Percentiles rank a stretch among this genome's conserved stretches.
phyloP scores from a whole-genome alignment of 2,797 vertebrate species.

The Acridotheres tristis region DNA sequence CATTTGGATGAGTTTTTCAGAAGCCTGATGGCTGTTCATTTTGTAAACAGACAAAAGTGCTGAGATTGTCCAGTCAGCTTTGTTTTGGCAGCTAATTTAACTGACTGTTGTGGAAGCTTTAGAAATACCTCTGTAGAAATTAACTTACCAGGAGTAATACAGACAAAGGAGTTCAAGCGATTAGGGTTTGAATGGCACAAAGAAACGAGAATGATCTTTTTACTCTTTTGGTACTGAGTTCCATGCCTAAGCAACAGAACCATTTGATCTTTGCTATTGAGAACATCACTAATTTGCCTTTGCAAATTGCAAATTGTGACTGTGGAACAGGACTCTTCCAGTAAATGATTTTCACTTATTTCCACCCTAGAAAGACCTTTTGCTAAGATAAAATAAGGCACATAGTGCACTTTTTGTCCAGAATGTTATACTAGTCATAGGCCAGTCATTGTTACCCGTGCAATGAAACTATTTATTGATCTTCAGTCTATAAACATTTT shows the following conservation, averaged over 20 bases:
- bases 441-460: neutral
- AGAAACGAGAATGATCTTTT: neutral
- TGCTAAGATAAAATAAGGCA: neutral
- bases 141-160: neutral
- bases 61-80: neutral
- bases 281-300: neutral
- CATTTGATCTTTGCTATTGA: neutral
- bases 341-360: neutral
- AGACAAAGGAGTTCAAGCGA: neutral
- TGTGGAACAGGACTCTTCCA: neutral
- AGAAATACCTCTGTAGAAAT: neutral
- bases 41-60: neutral
- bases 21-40: neutral
- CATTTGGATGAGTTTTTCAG: neutral
- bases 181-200: neutral
- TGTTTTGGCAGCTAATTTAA: neutral
- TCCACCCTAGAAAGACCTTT: neutral
- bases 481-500: neutral
- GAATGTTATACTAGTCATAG: neutral
- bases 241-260: neutral
- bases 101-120: neutral
- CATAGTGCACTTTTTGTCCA: neutral
- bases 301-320: neutral
- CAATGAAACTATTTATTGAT: neutral
- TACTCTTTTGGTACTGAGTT: neutral